phyloP scores from a whole-genome alignment of 2,113 vertebrate genomes.

The Vanacampus margaritifer region DNA sequence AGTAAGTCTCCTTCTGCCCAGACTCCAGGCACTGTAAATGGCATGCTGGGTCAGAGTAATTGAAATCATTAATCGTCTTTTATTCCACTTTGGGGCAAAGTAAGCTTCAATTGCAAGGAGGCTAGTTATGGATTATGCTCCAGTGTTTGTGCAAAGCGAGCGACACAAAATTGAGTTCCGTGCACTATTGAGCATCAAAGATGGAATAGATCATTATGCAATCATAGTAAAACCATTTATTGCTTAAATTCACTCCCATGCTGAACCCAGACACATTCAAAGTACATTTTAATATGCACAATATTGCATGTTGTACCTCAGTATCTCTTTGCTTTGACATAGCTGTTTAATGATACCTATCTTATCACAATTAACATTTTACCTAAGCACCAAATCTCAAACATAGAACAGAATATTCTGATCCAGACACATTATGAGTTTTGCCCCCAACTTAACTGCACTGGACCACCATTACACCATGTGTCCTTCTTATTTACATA shows the following conservation, averaged over 20 bases:
- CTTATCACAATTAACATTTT: background rate
- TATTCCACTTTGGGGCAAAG: conserved; percentile 67
- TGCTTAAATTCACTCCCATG: conserved; percentile 16
- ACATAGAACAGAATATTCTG: background rate
- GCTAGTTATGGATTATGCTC: conserved; percentile 56
- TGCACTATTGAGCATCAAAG: conserved; percentile 40
- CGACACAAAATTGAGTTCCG: conserved; percentile 55
- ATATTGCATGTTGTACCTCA: too few relatives aligned
- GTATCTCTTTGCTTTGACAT: too few relatives aligned
- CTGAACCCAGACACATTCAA: conserved; percentile 14
- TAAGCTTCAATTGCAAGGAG: conserved; percentile 59
- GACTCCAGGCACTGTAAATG: conserved; percentile 64
- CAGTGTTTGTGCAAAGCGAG: conserved; percentile 45
- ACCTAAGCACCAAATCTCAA: background rate
- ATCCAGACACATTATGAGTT: too few relatives aligned
- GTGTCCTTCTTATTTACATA: too few relatives aligned
- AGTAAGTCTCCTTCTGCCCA: conserved; percentile 46
- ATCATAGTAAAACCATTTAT: conserved; percentile 44
- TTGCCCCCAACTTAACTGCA: too few relatives aligned
- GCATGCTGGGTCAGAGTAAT: conserved; percentile 65
- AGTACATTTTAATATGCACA: background rate
- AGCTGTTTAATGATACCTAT: background rate
- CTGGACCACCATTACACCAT: too few relatives aligned
- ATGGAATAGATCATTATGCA: conserved; percentile 31
- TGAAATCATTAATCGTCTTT: conserved; percentile 73